Percentiles rank a stretch among this genome's conserved stretches.
phyloP scores from a whole-genome alignment of 2,797 vertebrate species.

The Alauda arvensis region DNA sequence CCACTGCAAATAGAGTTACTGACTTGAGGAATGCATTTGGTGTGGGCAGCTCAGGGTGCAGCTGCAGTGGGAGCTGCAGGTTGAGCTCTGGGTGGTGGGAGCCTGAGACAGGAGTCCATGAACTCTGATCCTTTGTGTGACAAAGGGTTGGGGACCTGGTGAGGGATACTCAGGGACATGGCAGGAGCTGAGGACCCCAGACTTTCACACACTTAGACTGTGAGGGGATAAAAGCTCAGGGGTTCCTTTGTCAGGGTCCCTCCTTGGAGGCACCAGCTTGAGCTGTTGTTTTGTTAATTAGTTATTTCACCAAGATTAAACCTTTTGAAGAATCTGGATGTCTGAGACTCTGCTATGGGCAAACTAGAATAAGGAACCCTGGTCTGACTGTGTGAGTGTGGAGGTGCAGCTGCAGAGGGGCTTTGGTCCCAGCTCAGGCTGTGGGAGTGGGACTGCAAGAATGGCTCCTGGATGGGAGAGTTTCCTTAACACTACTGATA shows the following conservation, averaged over 20 bases:
- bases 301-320: not conserved
- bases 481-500: not conserved
- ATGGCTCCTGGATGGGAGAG: not conserved
- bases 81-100: not conserved
- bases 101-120: fast-evolving
- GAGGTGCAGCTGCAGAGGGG: not conserved
- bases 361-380: not conserved
- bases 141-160: not conserved
- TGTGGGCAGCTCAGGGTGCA: not conserved
- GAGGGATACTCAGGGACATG: fast-evolving
- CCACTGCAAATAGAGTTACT: not conserved
- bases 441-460: not conserved
- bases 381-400: not conserved
- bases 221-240: not conserved
- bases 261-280: not conserved
- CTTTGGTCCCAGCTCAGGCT: fast-evolving
- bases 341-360: not conserved
- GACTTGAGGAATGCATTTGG: not conserved
- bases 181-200: not conserved
- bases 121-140: not conserved
- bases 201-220: not conserved
- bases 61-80: not conserved
- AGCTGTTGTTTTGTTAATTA: not conserved
- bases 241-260: fast-evolving
- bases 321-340: not conserved